phyloP scores from a whole-genome alignment of 2,797 vertebrate genomes.

The Aratinga solstitialis region DNA sequence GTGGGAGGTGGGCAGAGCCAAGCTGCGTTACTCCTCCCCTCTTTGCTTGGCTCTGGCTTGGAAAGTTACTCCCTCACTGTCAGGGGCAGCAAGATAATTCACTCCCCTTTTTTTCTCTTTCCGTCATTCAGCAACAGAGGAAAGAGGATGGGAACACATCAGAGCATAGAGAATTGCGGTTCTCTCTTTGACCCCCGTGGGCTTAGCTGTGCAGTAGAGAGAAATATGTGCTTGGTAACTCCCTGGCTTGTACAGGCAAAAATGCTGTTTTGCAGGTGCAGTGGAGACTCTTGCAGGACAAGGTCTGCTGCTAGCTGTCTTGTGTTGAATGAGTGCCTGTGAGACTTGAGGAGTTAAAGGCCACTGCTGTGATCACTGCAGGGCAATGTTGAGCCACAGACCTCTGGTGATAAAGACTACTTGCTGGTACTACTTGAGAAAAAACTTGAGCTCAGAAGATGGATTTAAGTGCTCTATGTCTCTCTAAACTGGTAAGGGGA shows the following conservation, averaged over 20 bases:
- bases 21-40: background rate
- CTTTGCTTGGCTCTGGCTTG: background rate
- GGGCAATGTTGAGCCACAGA: background rate
- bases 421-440: background rate
- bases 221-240: background rate
- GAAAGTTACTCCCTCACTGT: background rate
- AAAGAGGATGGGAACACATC: background rate
- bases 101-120: background rate
- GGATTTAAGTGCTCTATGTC: background rate
- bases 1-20: background rate
- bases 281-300: background rate
- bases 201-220: background rate
- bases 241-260: background rate
- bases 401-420: background rate
- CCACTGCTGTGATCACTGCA: background rate
- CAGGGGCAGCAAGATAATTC: background rate
- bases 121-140: background rate
- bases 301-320: background rate
- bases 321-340: background rate
- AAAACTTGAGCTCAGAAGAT: background rate
- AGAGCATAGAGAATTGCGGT: background rate
- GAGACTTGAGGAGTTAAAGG: background rate
- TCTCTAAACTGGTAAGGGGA: background rate
- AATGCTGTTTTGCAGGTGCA: background rate
- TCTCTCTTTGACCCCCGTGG: background rate